Conservation (phyloP, 2,113 vertebrate species). For the Corythoichthys haematopterus region DNA sequence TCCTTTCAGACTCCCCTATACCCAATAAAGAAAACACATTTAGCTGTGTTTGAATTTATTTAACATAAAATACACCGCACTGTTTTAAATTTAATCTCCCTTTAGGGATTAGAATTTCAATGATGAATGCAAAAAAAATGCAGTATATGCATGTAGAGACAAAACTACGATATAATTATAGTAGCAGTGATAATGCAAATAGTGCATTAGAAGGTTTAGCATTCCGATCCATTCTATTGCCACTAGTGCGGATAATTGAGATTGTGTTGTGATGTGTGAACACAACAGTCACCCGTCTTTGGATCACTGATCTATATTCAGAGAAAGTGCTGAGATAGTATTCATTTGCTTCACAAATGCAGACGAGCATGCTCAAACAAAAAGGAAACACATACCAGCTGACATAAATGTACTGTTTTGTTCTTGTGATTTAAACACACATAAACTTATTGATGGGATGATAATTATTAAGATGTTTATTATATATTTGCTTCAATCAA, state of each 20-base stretch:
- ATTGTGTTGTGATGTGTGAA: conserved; percentile 47
- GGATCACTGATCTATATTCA: conserved; percentile 44
- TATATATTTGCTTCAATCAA: too few species aligned
- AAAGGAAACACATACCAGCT: conserved; percentile 7
- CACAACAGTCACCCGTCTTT: conserved; percentile 32
- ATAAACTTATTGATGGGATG: background rate
- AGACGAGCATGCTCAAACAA: background rate
- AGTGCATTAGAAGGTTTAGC: conserved; percentile 42
- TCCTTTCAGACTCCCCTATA: background rate
- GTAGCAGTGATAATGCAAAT: conserved; percentile 13
- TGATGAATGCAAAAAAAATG: conserved; percentile 26
- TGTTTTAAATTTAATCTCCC: background rate
- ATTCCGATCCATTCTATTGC: conserved; percentile 41
- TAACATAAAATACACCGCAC: background rate
- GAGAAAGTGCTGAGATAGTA: conserved; percentile 36
- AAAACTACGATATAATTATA: conserved; percentile 19
- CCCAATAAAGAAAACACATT: background rate
- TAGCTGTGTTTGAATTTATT: background rate
- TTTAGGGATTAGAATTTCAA: conserved; percentile 24
- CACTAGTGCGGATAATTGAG: conserved; percentile 51
- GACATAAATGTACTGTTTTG: conserved; percentile 8
- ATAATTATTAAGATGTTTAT: too few species aligned
- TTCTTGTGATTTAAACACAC: background rate
- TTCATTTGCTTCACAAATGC: conserved; percentile 21
- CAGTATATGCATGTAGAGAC: conserved; percentile 10